These are phyloP conservation scores for Sturnira hondurensis DNA, from an alignment of 2,113 vertebrate species.

Conservation along the genomic window DNA sequence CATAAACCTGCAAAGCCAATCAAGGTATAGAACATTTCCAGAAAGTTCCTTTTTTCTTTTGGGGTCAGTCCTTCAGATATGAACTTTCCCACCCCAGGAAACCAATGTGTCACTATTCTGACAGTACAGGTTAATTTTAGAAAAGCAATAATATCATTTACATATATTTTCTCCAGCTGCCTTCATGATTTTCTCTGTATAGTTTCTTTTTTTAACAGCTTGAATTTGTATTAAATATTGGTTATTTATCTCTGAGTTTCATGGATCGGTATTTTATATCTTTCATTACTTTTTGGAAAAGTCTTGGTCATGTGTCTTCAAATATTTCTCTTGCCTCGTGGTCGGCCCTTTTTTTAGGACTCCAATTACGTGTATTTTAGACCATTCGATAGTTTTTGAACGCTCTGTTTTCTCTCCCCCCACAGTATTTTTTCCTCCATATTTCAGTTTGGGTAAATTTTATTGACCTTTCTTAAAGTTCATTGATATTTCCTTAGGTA, in stretches of 20 bases:
- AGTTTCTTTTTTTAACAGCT: neutral
- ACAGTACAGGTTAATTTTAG: neutral
- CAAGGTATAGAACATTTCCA: neutral
- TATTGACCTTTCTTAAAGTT: neutral
- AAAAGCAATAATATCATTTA: neutral
- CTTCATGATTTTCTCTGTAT: neutral
- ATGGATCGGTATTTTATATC: neutral
- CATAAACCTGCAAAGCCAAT: neutral
- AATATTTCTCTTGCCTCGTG: neutral
- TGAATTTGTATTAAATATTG: neutral
- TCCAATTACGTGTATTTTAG: neutral
- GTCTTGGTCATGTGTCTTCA: neutral
- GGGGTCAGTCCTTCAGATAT: neutral
- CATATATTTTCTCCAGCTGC: neutral
- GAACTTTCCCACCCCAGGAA: neutral
- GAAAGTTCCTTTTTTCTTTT: neutral
- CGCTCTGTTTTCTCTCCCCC: neutral
- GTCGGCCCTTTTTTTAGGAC: neutral
- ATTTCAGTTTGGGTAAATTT: neutral
- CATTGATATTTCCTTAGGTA: neutral
- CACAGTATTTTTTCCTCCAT: neutral
- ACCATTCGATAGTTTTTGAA: neutral
- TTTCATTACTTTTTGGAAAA: neutral
- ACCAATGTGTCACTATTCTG: neutral
- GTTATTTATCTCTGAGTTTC: neutral